phyloP scores from a whole-genome alignment of 2,888 invertebrate genomes.

The Crioceris asparagi region DNA sequence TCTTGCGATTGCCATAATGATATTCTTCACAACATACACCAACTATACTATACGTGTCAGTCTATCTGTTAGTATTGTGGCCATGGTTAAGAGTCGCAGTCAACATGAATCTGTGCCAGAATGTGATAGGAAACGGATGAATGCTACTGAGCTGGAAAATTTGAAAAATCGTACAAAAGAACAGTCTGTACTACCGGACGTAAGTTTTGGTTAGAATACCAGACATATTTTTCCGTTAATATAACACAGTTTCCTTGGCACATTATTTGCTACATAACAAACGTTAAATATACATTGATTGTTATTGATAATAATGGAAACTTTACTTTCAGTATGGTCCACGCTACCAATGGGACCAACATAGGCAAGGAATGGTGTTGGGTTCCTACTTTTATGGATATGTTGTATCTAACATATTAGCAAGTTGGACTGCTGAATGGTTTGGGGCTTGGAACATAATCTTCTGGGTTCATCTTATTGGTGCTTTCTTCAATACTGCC shows the following conservation, averaged over 20 bases:
- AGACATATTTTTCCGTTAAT: too few relatives aligned
- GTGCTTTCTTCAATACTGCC: constrained; percentile 17
- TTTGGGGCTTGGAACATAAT: constrained; percentile 25
- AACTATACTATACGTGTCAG: constrained; percentile 62
- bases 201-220: constrained; percentile 9
- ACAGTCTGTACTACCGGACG: constrained; percentile 8
- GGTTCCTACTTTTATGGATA: constrained; percentile 27
- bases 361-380: constrained; percentile 23
- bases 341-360: constrained; percentile 25
- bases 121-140: too few relatives aligned
- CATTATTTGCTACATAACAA: too few relatives aligned
- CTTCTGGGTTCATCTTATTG: constrained; percentile 20
- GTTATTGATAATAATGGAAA: too few relatives aligned
- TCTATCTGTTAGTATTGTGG: constrained; percentile 57
- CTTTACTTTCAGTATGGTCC: constrained; percentile 22
- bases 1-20: constrained; percentile 49
- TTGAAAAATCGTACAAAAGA: neutral
- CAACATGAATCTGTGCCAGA: neutral
- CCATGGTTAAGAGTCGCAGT: constrained; percentile 43
- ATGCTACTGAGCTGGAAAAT: too few relatives aligned
- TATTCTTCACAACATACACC: constrained; percentile 59
- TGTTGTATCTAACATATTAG: constrained; percentile 22
- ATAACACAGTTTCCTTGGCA: too few relatives aligned
- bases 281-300: too few relatives aligned
- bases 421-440: constrained; percentile 23